Conservation (phyloP, 2,797 vertebrate species). For the Coracias cyanogaster region DNA sequence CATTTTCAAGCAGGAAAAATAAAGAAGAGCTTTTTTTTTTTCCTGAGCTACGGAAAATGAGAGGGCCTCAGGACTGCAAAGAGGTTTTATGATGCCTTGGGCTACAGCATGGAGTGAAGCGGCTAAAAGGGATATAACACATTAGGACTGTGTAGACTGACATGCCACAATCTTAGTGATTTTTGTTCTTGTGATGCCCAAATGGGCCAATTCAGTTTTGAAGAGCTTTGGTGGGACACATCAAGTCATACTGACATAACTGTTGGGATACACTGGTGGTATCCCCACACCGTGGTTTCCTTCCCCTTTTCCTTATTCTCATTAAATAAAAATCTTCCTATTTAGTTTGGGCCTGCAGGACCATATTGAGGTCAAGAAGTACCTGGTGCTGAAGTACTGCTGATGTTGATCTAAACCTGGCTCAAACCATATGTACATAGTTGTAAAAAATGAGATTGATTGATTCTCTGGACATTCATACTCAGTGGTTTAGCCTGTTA, state of each 20-base stretch:
- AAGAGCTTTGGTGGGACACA: background rate
- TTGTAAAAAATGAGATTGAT: background rate
- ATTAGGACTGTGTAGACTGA: background rate
- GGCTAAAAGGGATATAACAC: background rate
- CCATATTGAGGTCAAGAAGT: background rate
- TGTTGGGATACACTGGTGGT: rapidly evolving
- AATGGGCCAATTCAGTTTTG: background rate
- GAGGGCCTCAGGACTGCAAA: background rate
- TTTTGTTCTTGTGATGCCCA: background rate
- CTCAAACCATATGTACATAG: background rate
- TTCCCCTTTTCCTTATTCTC: background rate
- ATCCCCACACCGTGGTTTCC: rapidly evolving
- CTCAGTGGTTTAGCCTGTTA: background rate
- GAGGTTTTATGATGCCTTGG: background rate
- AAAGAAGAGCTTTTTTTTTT: background rate
- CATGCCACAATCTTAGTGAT: background rate
- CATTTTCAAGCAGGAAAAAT: background rate
- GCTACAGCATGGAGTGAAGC: background rate
- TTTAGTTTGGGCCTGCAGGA: background rate
- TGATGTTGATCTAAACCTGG: background rate
- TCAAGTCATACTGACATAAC: background rate
- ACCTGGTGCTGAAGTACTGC: background rate
- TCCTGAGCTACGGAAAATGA: background rate
- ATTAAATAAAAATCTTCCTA: background rate
- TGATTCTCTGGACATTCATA: background rate